These are phyloP conservation scores for Semicossyphus pulcher DNA, from an alignment of 2,113 vertebrate genomes.

Conservation along the genomic window DNA sequence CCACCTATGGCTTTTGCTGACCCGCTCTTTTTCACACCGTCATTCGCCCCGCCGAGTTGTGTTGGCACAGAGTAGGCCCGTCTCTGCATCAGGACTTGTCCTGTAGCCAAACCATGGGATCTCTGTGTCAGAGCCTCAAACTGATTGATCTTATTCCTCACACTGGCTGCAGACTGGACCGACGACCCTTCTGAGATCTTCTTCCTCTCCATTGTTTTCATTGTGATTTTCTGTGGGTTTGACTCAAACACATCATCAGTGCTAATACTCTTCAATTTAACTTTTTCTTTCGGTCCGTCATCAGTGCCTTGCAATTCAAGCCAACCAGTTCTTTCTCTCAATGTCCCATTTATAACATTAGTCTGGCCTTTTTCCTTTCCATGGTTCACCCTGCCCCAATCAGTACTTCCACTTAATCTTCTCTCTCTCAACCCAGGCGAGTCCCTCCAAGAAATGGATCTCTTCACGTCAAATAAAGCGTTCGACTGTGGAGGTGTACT, in stretches of 20 bases:
- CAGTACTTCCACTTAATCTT: constrained; percentile 4
- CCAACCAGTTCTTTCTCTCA: background rate
- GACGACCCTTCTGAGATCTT: constrained; percentile 10
- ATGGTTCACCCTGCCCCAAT: background rate
- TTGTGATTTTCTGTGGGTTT: constrained; percentile 17
- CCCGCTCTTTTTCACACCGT: constrained; percentile 65
- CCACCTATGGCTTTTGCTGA: constrained; percentile 56
- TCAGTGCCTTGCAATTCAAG: background rate
- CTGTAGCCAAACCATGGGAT: constrained; percentile 35
- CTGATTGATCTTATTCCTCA: constrained; percentile 82
- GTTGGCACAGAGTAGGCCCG: constrained; percentile 73
- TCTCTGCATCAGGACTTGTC: constrained; percentile 29
- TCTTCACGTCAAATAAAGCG: constrained; percentile 3
- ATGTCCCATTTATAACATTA: background rate
- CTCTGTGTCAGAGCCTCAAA: constrained; percentile 81
- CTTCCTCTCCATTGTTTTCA: constrained; percentile 37
- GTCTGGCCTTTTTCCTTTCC: constrained; percentile 5
- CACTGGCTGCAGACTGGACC: constrained; percentile 57
- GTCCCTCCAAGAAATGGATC: constrained; percentile 2
- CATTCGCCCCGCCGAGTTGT: constrained; percentile 13
- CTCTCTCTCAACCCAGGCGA: background rate
- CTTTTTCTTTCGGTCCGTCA: constrained; percentile 8
- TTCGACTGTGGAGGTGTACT: background rate
- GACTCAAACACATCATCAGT: constrained; percentile 58
- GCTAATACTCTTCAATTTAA: background rate